A percentile compares a stretch with the other conserved stretches of the same genome.
Conservation (phyloP, 2,113 vertebrate genomes). For the Orycteropus afer region DNA sequence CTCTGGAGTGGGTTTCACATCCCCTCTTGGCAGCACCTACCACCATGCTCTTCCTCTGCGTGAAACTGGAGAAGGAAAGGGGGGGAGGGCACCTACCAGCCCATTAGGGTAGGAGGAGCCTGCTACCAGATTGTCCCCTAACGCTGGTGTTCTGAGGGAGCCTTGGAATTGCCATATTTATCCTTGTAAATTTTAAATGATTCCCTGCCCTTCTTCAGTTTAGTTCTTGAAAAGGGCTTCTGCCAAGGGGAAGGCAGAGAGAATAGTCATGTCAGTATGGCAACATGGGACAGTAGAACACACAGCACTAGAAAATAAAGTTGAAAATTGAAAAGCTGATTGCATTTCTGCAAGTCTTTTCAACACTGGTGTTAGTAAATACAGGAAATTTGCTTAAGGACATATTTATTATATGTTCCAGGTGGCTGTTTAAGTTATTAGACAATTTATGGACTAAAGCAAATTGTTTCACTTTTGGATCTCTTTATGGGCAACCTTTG, state of each 20-base stretch:
- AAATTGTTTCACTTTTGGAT: not conserved
- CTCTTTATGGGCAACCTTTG: not conserved
- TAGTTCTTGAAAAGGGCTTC: not conserved
- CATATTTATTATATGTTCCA: not conserved
- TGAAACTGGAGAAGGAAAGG: not conserved
- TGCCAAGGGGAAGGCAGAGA: not conserved
- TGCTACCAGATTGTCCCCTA: not conserved
- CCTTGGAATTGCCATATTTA: not conserved
- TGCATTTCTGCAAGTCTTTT: not conserved
- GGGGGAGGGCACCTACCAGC: not conserved
- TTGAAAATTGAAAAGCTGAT: not conserved
- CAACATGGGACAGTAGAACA: not conserved
- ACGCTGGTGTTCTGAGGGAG: not conserved
- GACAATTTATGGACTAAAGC: slow-evolving; percentile 1
- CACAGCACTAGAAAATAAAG: not conserved
- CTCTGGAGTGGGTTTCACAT: not conserved
- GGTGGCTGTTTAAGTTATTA: not conserved
- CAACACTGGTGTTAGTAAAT: not conserved
- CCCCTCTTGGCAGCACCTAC: too few relatives aligned
- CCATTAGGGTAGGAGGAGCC: too few relatives aligned
- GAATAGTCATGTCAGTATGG: not conserved
- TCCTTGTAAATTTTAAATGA: not conserved
- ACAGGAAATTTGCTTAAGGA: not conserved
- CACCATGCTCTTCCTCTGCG: not conserved
- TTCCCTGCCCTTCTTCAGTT: not conserved